Percentiles rank a stretch among this genome's conserved stretches.
Evolutionary conservation across 2,113 vertebrate species (phyloP).

Genomic region (Galbula dea): DNA sequence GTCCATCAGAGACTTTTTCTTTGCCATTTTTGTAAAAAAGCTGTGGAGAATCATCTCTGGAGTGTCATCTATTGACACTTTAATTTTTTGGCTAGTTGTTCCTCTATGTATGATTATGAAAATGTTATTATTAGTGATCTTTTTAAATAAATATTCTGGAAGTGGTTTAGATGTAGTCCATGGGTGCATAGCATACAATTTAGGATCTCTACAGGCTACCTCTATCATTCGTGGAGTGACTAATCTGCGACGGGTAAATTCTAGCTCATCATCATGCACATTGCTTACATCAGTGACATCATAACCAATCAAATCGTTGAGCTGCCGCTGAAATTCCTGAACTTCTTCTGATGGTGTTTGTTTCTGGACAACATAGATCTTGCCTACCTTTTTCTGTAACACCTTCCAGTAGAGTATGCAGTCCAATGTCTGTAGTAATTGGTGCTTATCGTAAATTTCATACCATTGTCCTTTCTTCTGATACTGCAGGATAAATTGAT

Average conservation of each 20-base stretch:
- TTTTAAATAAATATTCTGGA: constrained; percentile 85
- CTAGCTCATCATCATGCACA: constrained; percentile 94
- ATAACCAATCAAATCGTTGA: constrained; percentile 92
- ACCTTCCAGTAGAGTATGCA: constrained; percentile 94
- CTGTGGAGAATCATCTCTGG: constrained; percentile 84
- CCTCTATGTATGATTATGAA: constrained; percentile 88
- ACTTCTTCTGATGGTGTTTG: constrained; percentile 79
- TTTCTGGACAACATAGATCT: constrained; percentile 86
- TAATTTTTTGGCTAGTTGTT: constrained; percentile 91
- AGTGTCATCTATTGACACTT: constrained; percentile 89
- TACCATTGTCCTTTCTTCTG: constrained; percentile 96
- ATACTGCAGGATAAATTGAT: constrained; percentile 92
- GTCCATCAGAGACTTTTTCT: constrained; percentile 88
- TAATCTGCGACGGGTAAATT: constrained; percentile 92
- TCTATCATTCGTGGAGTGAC: constrained; percentile 90
- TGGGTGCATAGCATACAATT: constrained; percentile 93
- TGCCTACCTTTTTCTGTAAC: constrained; percentile 85
- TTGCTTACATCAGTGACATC: constrained; percentile 96
- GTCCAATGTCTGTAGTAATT: constrained; percentile 95
- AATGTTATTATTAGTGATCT: constrained; percentile 84
- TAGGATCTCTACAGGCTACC: constrained; percentile 83
- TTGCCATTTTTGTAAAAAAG: constrained; percentile 90
- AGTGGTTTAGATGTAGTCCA: constrained; percentile 89
- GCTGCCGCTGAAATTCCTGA: constrained; percentile 85
- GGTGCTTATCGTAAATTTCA: constrained; percentile 96